Conservation (phyloP, 2,113 vertebrate genomes). For the Amia ocellicauda region DNA sequence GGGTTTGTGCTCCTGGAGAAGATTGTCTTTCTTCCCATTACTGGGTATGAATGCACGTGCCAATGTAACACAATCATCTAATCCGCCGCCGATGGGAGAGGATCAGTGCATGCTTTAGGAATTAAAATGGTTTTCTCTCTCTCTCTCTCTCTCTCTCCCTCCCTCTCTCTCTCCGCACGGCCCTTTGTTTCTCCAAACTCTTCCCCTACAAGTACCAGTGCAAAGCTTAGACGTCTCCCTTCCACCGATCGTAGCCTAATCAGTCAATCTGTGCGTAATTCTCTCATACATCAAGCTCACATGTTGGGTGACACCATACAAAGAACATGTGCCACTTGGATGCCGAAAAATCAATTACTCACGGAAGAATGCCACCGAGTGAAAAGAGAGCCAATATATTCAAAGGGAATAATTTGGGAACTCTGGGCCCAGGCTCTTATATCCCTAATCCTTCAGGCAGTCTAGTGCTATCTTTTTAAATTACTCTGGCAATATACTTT, state of each 20-base stretch:
- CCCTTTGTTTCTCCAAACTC: no score
- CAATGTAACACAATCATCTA: no score
- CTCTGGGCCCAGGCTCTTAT: background rate
- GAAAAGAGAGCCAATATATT: slow-evolving; percentile 1
- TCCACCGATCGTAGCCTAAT: background rate
- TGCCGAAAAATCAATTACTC: slow-evolving; percentile 34
- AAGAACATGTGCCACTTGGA: background rate
- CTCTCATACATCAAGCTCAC: background rate
- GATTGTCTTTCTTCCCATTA: no score
- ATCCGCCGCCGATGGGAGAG: no score
- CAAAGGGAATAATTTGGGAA: slow-evolving; percentile 10
- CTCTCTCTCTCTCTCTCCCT: no score
- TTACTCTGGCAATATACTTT: slow-evolving; percentile 39
- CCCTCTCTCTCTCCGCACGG: no score
- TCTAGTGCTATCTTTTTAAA: slow-evolving; percentile 35
- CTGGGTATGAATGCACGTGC: no score
- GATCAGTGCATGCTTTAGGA: no score
- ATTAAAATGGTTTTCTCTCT: no score
- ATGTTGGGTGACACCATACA: background rate
- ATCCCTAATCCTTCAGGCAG: slow-evolving; percentile 19
- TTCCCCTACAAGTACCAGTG: no score
- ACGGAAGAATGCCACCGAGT: background rate
- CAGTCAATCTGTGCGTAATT: background rate
- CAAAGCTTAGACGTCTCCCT: no score
- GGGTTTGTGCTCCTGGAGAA: no score